phyloP scores from a whole-genome alignment of 2,888 invertebrate genomes.

The Litoditis marina region DNA sequence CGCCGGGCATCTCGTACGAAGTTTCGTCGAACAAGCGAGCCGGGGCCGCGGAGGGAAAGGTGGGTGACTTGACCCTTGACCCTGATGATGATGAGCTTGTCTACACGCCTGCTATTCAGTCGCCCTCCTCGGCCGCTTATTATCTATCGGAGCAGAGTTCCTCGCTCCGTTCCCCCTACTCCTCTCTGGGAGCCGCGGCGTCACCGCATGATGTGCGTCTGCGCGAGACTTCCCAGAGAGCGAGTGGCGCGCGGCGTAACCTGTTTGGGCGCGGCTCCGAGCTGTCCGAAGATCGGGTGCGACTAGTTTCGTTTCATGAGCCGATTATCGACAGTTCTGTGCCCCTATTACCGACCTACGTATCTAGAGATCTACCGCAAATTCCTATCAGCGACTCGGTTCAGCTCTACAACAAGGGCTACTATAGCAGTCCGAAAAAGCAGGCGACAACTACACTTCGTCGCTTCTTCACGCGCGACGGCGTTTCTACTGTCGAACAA shows the following conservation, averaged over 20 bases:
- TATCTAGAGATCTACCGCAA: constrained; percentile 20
- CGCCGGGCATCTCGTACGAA: neutral
- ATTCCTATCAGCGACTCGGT: constrained; percentile 29
- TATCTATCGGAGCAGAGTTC: constrained; percentile 37
- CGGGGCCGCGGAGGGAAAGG: neutral
- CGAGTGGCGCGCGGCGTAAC: constrained; percentile 27
- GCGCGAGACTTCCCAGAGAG: neutral
- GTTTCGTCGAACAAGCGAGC: neutral
- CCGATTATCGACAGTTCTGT: constrained; percentile 1
- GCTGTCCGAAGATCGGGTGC: constrained; percentile 21
- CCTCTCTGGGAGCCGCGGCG: constrained; percentile 9
- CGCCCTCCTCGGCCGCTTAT: constrained; percentile 34
- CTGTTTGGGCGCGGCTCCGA: constrained; percentile 27
- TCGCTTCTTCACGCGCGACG: constrained; percentile 26
- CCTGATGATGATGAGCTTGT: constrained; percentile 25
- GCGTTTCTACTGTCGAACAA: constrained; percentile 24
- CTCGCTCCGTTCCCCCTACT: constrained; percentile 28
- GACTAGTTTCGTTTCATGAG: constrained; percentile 30
- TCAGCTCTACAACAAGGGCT: constrained; percentile 32
- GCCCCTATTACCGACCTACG: neutral
- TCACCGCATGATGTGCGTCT: neutral
- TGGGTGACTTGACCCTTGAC: constrained; percentile 12
- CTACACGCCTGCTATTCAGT: constrained; percentile 30
- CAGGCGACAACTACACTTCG: constrained; percentile 19
- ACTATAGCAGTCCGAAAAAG: constrained; percentile 23